Conservation (phyloP, 2,888 invertebrate species). For the Agrochola circellaris region DNA sequence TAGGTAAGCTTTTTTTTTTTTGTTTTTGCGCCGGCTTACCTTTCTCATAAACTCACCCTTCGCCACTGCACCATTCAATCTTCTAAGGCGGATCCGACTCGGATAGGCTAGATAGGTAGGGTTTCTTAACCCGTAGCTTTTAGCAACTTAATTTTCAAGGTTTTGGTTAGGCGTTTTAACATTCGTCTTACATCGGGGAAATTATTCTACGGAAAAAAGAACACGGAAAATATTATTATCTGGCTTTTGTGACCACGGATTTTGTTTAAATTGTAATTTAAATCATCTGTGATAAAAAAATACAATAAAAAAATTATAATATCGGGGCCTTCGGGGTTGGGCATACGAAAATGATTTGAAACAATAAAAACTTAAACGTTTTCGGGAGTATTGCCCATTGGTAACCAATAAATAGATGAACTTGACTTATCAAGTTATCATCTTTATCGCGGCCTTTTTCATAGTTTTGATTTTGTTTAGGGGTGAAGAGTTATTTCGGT, state of each 20-base stretch:
- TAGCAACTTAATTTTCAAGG: neutral
- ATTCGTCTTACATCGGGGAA: neutral
- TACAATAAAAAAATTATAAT: neutral
- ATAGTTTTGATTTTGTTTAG: constrained; percentile 1
- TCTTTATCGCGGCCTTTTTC: neutral
- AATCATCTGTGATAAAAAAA: neutral
- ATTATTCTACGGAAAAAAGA: neutral
- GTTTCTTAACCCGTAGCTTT: neutral
- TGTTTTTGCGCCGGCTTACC: too few species aligned
- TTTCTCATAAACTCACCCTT: too few species aligned
- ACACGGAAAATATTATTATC: neutral
- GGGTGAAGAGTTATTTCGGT: neutral
- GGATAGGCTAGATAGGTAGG: neutral
- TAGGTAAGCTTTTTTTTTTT: too few species aligned
- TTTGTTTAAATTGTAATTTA: neutral
- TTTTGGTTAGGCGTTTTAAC: neutral
- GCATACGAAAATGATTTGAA: neutral
- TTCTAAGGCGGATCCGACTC: too few species aligned
- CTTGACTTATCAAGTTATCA: neutral
- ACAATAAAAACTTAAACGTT: neutral
- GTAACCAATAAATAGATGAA: neutral
- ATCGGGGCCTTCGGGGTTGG: neutral
- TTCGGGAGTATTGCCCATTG: neutral
- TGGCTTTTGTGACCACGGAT: neutral
- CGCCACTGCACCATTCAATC: neutral